Conservation (phyloP, 2,113 vertebrate genomes). For the Hydrolagus affinis region DNA sequence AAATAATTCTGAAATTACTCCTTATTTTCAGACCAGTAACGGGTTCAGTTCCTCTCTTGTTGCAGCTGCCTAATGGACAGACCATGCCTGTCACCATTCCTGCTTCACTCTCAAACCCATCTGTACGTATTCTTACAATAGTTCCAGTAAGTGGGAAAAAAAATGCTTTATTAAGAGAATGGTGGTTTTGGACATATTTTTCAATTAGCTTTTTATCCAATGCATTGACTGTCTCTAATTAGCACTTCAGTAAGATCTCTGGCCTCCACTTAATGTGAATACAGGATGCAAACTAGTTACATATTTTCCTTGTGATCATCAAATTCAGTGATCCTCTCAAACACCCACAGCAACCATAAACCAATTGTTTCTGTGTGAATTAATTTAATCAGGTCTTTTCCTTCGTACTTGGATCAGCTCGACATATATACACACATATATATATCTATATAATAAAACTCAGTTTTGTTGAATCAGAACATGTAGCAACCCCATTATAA, state of each 20-base stretch:
- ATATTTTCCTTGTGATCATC: neutral
- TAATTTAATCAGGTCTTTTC: too few species aligned
- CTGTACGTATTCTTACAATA: slow-evolving; percentile 89
- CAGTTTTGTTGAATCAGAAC: too few species aligned
- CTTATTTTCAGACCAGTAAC: slow-evolving; percentile 80
- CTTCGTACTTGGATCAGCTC: too few species aligned
- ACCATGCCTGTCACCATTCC: slow-evolving; percentile 96
- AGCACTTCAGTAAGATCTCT: slow-evolving; percentile 49
- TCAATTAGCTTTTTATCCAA: slow-evolving; percentile 39
- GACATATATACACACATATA: too few species aligned
- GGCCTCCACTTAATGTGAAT: slow-evolving; percentile 45
- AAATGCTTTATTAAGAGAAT: slow-evolving; percentile 9
- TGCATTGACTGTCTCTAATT: slow-evolving; percentile 45
- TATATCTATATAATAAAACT: too few species aligned
- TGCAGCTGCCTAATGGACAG: slow-evolving; percentile 97
- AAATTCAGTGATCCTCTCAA: neutral
- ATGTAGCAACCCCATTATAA: too few species aligned
- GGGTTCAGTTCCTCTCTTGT: slow-evolving; percentile 90
- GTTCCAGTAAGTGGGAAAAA: slow-evolving; percentile 80
- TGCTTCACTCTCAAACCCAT: slow-evolving; percentile 92
- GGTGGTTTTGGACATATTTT: neutral
- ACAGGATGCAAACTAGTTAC: slow-evolving; percentile 36
- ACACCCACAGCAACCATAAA: too few species aligned
- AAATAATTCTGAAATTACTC: slow-evolving; percentile 38
- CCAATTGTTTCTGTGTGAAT: too few species aligned